Base-by-base conservation (phyloP, 2,797 vertebrate species). In the Miichthys miiuy region DNA sequence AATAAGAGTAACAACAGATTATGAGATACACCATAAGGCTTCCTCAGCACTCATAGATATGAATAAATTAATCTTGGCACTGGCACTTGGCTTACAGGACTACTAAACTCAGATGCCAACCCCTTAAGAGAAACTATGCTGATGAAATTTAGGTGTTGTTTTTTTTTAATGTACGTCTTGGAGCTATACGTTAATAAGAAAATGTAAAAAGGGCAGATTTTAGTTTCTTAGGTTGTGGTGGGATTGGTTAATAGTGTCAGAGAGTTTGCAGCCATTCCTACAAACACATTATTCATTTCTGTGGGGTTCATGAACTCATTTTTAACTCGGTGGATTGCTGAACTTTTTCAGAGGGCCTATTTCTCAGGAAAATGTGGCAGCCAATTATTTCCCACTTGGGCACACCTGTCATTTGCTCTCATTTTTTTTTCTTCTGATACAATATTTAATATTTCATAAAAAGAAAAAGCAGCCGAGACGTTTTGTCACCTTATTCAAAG, bases 351-450 rank as follows among this genome's bases (percentile, higher is more conserved):
- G 27, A 23, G 46, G 18, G 42, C 10, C 70, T 65, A 55, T 85
- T 88, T 83, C 65, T 84, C 77, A 70, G 64, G 54, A 81, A 84
- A 86, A 85, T 65, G 55, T 80, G 71, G 76, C 73, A 86, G 86
- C 66, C 75, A 77, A 78, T 81, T 89, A 83, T 84, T 86, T 88
- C 84, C 69, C 58, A 56, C 86, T 82, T 12, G 20, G 61, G 30
- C 56, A 68, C 66, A 89, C 78, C 86, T 90, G 84, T 84, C 82
- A 82, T 84, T 82, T 83, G 55, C 71, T 74, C 66, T 67, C 30
- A 13, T 75, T 78, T 79, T 79, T 79, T 79, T 75, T 77, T 75
- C 63, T 75, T 27, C 14, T 70, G 21, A 61, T 82, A 34, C 16
- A 75, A 80, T 87, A 88, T 88, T 88, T 84, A 83, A 86, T 60